Percentiles rank a stretch among this genome's conserved stretches.
phyloP scores from a whole-genome alignment of 53 echinoderm and acorn worm genomes.

The Paracentrotus lividus region DNA sequence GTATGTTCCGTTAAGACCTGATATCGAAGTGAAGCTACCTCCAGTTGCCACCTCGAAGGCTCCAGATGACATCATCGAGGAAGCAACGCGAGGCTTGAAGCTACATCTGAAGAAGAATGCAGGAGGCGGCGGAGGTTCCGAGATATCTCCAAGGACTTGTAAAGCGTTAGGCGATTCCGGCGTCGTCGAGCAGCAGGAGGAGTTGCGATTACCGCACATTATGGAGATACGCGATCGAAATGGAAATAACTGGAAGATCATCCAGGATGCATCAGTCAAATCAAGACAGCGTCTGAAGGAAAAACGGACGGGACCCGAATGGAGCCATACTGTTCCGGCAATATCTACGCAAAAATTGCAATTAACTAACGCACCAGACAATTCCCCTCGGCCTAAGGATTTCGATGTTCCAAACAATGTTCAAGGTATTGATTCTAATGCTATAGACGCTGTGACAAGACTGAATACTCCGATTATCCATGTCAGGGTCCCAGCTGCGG shows the following conservation, averaged over 20 bases:
- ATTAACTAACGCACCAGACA: background rate
- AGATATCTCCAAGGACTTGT: constrained; percentile 2
- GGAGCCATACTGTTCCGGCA: constrained; percentile 56
- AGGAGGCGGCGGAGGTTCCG: background rate
- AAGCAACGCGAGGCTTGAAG: constrained; percentile 42
- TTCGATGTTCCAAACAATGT: background rate
- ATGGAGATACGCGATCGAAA: constrained; percentile 89
- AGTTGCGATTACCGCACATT: constrained; percentile 83
- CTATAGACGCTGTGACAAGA: constrained; percentile 69
- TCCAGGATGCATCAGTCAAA: constrained; percentile 76
- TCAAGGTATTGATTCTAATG: background rate
- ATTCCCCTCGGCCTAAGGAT: background rate
- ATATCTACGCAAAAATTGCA: constrained; percentile 63
- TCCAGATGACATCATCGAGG: constrained; percentile 26
- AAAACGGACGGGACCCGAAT: constrained; percentile 27
- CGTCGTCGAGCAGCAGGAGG: constrained; percentile 59
- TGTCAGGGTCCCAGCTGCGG: background rate
- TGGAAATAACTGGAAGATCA: constrained; percentile 92
- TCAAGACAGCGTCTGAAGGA: constrained; percentile 46
- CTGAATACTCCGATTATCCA: constrained; percentile 60
- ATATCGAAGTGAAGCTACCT: constrained; percentile 31
- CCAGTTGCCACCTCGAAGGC: background rate
- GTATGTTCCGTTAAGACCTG: background rate
- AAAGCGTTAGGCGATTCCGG: constrained; percentile 58
- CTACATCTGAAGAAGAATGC: background rate